These are phyloP conservation scores for Crocuta crocuta DNA, from an alignment of 2,113 vertebrate genomes.

Conservation along the genomic window DNA sequence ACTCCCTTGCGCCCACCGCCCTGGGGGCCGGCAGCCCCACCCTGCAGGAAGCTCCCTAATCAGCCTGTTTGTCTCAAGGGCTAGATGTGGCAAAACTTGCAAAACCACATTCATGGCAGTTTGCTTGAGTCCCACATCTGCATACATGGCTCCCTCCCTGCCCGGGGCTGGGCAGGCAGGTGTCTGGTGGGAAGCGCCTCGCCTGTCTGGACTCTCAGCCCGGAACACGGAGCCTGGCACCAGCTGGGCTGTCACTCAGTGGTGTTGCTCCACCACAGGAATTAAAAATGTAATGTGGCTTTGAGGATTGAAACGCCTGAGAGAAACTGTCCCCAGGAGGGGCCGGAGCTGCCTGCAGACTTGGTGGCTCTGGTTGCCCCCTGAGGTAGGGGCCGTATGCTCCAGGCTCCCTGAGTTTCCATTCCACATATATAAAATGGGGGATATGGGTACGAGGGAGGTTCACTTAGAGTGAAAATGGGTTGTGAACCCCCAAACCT, in stretches of 20 bases:
- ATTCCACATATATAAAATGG: background rate
- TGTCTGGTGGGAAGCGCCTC: background rate
- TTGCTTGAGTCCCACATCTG: slow-evolving; percentile 38
- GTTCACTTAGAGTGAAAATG: background rate
- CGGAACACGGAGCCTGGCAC: background rate
- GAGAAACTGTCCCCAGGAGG: background rate
- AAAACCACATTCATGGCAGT: slow-evolving; percentile 78
- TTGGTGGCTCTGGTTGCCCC: background rate
- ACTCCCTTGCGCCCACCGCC: background rate
- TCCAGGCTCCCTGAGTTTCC: background rate
- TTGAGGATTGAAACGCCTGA: background rate
- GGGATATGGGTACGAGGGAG: background rate
- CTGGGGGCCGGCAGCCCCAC: background rate
- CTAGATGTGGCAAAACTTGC: slow-evolving; percentile 78
- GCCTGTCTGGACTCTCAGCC: background rate
- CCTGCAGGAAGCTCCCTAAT: slow-evolving; percentile 58
- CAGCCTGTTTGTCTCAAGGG: slow-evolving; percentile 50
- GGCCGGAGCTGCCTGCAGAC: background rate
- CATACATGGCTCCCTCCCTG: background rate
- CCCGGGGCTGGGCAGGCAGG: slow-evolving; percentile 11
- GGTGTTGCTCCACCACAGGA: background rate
- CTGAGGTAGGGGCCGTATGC: too few species aligned
- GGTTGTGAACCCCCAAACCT: background rate
- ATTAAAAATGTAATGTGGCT: background rate
- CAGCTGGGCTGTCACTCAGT: background rate